Conservation (phyloP, 2,113 vertebrate genomes). For the Caloenas nicobarica region DNA sequence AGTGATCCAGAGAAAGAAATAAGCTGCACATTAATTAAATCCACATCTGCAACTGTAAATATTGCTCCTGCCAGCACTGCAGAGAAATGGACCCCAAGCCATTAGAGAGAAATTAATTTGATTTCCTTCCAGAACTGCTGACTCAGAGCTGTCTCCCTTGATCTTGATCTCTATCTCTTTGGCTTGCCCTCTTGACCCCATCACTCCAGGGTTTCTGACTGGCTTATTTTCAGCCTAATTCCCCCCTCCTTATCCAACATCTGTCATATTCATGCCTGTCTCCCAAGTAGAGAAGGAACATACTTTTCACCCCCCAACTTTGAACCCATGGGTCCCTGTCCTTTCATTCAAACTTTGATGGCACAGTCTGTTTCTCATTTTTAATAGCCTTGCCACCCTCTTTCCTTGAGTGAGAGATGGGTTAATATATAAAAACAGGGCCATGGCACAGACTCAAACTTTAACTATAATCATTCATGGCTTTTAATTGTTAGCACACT, state of each 20-base stretch:
- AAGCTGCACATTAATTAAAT: conserved; percentile 45
- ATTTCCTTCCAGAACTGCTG: conserved; percentile 24
- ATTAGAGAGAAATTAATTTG: conserved; percentile 20
- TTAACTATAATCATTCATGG: background rate
- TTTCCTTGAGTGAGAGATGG: background rate
- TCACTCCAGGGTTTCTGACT: background rate
- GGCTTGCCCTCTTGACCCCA: background rate
- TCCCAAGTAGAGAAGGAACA: background rate
- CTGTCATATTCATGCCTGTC: background rate
- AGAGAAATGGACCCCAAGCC: conserved; percentile 10
- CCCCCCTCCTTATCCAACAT: background rate
- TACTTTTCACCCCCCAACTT: background rate
- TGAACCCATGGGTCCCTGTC: background rate
- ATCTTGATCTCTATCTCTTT: conserved; percentile 5
- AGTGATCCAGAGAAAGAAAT: conserved; percentile 23
- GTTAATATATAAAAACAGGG: background rate
- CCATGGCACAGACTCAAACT: background rate
- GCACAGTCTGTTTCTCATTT: background rate
- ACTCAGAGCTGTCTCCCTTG: background rate
- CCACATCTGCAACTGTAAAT: conserved; percentile 30
- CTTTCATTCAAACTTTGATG: background rate
- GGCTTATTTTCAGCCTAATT: conserved; percentile 6
- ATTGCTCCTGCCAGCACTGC: conserved; percentile 25
- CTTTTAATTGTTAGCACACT: background rate
- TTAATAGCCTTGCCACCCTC: background rate